These are phyloP conservation scores for Phalera bucephala DNA, from an alignment of 2,888 invertebrate genomes.

Conservation along the genomic window DNA sequence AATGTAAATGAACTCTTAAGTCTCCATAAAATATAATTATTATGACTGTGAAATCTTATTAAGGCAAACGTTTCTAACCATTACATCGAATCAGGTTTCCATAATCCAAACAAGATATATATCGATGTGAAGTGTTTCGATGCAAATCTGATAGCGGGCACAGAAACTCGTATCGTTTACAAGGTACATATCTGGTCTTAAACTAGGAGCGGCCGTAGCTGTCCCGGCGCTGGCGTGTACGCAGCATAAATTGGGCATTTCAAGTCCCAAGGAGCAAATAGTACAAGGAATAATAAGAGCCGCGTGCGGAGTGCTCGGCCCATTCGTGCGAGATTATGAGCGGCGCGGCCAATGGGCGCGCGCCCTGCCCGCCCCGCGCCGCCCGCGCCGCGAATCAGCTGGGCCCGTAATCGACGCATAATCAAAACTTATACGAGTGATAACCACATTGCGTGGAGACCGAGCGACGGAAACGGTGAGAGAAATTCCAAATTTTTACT, in stretches of 20 bases:
- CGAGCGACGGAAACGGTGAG: constrained; percentile 28
- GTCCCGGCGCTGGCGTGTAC: constrained; percentile 11
- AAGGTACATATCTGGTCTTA: constrained; percentile 17
- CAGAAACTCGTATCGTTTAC: constrained; percentile 12
- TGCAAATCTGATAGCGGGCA: constrained; percentile 9
- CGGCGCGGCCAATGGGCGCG: constrained; percentile 42
- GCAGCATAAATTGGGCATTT: constrained; percentile 26
- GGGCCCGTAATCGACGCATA: constrained; percentile 45
- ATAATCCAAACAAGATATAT: constrained; percentile 13
- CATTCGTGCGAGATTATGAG: constrained; percentile 51
- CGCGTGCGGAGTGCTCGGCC: constrained; percentile 54
- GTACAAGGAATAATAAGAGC: constrained; percentile 33
- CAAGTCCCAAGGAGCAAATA: constrained; percentile 27
- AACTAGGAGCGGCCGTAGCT: constrained; percentile 10
- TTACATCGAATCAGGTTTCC: constrained; percentile 1
- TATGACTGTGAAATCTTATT: constrained; percentile 1
- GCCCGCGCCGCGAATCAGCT: constrained; percentile 44
- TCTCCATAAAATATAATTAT: too few species aligned
- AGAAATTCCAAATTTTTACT: constrained; percentile 18
- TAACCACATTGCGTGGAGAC: constrained; percentile 41
- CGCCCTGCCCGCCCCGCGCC: constrained; percentile 16
- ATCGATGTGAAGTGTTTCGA: constrained; percentile 15
- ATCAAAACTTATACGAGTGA: constrained; percentile 52
- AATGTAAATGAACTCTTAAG: too few species aligned
- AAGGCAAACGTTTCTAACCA: constrained; percentile 1